phyloP scores from a whole-genome alignment of 2,888 invertebrate species.

The Leistus spinibarbis region DNA sequence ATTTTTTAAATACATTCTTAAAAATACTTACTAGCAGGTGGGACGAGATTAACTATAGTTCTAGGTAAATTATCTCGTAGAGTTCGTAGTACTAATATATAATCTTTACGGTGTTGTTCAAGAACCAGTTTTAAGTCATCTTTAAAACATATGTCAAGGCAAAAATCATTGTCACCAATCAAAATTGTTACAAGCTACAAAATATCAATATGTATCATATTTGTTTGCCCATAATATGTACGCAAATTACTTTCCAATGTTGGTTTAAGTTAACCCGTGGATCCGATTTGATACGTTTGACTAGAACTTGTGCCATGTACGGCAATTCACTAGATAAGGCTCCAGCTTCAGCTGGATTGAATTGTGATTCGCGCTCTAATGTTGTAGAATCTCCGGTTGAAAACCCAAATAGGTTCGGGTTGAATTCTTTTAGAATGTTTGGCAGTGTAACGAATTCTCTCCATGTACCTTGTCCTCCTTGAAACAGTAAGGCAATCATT shows the following conservation, averaged over 20 bases:
- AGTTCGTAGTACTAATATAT: conserved; percentile 59
- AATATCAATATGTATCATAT: too few relatives aligned
- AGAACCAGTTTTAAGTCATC: conserved; percentile 55
- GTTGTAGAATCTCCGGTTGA: conserved; percentile 61
- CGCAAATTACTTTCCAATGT: conserved; percentile 71
- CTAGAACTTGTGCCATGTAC: conserved; percentile 62
- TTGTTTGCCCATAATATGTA: too few relatives aligned
- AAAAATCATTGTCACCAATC: conserved; percentile 69
- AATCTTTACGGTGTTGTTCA: conserved; percentile 58
- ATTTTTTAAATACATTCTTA: neutral
- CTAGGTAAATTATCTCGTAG: conserved; percentile 65
- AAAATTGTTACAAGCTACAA: conserved; percentile 63
- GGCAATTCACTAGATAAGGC: conserved; percentile 65
- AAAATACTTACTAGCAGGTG: conserved; percentile 58
- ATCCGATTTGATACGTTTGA: conserved; percentile 62
- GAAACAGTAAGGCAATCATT: conserved; percentile 15
- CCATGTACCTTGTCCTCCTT: conserved; percentile 64
- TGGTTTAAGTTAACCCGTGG: conserved; percentile 60
- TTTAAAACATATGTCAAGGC: conserved; percentile 61
- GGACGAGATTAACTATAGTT: conserved; percentile 63
- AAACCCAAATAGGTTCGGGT: conserved; percentile 68
- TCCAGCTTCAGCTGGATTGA: conserved; percentile 66
- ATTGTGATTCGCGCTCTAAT: conserved; percentile 56
- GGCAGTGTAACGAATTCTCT: conserved; percentile 62
- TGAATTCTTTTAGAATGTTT: conserved; percentile 69